Percentiles rank a stretch among this genome's conserved stretches.
These are phyloP conservation scores for Notospermus geniculatus DNA, from an alignment of 1,140 invertebrate genomes.

Conservation along the genomic window DNA sequence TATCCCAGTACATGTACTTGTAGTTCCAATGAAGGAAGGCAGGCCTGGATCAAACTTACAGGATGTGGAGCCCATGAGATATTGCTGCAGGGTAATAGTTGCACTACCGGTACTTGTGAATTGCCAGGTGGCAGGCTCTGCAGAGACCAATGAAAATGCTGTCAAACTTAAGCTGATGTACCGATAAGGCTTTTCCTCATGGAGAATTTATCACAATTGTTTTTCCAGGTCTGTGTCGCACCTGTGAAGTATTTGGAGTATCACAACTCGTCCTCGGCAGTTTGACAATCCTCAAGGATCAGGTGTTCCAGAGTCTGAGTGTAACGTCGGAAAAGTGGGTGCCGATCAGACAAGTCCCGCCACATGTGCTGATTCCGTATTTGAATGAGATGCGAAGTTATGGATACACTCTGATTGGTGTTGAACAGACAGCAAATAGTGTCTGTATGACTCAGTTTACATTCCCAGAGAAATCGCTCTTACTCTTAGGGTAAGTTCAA, in stretches of 20 bases:
- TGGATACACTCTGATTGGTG: conserved; percentile 80
- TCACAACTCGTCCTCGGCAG: conserved; percentile 68
- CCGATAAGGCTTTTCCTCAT: too few species aligned
- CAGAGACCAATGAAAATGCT: too few species aligned
- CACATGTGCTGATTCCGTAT: conserved; percentile 64
- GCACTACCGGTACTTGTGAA: too few species aligned
- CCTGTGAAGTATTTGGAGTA: conserved; percentile 88
- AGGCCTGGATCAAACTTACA: too few species aligned
- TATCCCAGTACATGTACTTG: too few species aligned
- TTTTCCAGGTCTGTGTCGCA: conserved; percentile 74
- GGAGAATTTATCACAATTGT: too few species aligned
- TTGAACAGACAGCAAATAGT: conserved; percentile 88
- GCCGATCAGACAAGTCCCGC: conserved; percentile 75
- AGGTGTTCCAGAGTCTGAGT: conserved; percentile 80
- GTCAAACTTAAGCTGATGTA: too few species aligned
- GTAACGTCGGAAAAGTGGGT: conserved; percentile 90
- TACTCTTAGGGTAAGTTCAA: conserved; percentile 86
- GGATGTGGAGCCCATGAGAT: too few species aligned
- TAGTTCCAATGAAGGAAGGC: too few species aligned
- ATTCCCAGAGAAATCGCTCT: conserved; percentile 77
- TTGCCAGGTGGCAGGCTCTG: too few species aligned
- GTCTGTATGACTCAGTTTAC: conserved; percentile 67
- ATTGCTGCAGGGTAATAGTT: too few species aligned
- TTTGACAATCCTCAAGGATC: conserved; percentile 68
- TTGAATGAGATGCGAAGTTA: conserved; percentile 67